Base-by-base conservation (phyloP, 2,888 invertebrate species). In the Ptilodon capucinus region DNA sequence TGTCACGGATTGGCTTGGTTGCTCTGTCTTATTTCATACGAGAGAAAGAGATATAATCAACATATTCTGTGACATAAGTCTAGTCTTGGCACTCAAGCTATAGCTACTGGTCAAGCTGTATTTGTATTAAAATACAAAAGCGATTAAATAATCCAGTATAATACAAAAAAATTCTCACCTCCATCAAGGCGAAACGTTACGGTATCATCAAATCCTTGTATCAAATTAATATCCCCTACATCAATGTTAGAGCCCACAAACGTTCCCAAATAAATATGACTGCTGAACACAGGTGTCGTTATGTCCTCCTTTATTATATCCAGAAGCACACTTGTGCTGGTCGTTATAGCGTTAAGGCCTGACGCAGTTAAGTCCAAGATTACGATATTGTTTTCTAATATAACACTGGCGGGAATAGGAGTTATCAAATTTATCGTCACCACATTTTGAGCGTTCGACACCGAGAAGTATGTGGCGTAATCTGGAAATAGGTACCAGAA, bases 281-380 rank as follows among this genome's bases (percentile, higher is more conserved):
- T 66, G 44, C 54, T 74, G 52, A 87, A 84, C 17, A 80, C 63
- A 28, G 86, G 86, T 46, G 85, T 84, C 2, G 60, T 59, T 2
- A 52, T 51, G 56, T 85, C 86, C 34, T 79, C 72, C 66, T 81
- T 83, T 64, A 86, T 71, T 58, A 89, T 68, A 51, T 84, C 79
- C 40, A 91, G 51, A 30, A 86, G 44, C 41, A 91, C 57, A 51
- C 59, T 76, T 34, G 84, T 74, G 2, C 73, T 74, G 23, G 82
- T 58, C 42, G 68, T 59, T 51, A 77, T 46, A 3, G 85, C 76
- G 49, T 79, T 75, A 9, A 67, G 43, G 25, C 73, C 82, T 47
- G 71, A 69, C 46, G 91, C 90, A 43, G 60, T 60, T 11, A 91
- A 55, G 21, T 66, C 76, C 42, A 91, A 57, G 18, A 73, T 54